Percentiles rank a stretch among this genome's conserved stretches.
Conservation (phyloP, 2,888 invertebrate genomes). For the Halocaridina rubra region DNA sequence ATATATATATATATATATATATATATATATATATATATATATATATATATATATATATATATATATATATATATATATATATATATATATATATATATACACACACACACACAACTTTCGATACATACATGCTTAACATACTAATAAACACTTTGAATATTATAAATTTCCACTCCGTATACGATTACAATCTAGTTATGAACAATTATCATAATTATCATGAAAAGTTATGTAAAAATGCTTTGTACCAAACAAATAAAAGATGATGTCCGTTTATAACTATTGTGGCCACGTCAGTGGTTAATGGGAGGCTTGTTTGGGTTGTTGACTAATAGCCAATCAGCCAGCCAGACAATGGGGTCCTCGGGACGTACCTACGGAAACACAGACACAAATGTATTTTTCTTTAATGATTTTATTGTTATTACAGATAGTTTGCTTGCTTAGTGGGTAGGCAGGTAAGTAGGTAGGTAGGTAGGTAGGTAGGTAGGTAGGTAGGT, state of each 20-base stretch:
- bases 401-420: too few relatives aligned
- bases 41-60: neutral
- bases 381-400: too few relatives aligned
- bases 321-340: conserved; percentile 80
- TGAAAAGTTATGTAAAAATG: too few relatives aligned
- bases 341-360: conserved; percentile 82
- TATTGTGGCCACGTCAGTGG: neutral
- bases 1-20: neutral
- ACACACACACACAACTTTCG: neutral
- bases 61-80: conserved; percentile 1
- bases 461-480: too few relatives aligned
- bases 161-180: neutral
- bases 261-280: too few relatives aligned
- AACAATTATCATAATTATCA: too few relatives aligned
- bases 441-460: too few relatives aligned
- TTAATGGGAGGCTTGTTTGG: conserved; percentile 71
- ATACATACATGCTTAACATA: neutral
- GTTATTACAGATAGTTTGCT: too few relatives aligned
- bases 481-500: too few relatives aligned
- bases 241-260: neutral
- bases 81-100: conserved; percentile 1
- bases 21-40: neutral
- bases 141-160: neutral
- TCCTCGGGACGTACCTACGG: conserved; percentile 80
- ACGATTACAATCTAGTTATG: too few relatives aligned